These are phyloP conservation scores for Cnemophilus loriae DNA, from an alignment of 2,113 vertebrate species.

Conservation along the genomic window DNA sequence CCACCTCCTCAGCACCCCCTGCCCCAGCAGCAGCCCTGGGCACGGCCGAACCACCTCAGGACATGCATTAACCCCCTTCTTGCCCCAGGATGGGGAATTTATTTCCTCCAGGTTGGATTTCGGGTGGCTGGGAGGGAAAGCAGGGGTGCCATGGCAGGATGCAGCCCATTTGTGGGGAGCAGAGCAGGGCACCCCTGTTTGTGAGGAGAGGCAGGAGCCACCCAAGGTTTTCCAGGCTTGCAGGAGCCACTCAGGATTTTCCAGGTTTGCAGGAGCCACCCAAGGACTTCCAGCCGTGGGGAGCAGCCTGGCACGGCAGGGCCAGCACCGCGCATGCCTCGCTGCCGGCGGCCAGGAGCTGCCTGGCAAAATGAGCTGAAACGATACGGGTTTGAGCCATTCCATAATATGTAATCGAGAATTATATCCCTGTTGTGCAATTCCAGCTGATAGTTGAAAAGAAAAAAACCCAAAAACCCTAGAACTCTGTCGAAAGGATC, in stretches of 20 bases:
- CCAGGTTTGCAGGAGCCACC: not conserved
- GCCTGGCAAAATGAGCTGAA: not conserved
- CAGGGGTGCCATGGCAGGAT: not conserved
- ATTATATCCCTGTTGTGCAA: not conserved
- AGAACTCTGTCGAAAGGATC: not conserved
- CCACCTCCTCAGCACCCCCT: not conserved
- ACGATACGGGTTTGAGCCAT: not conserved
- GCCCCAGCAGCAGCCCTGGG: not conserved
- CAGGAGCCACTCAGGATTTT: not conserved
- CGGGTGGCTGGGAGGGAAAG: not conserved
- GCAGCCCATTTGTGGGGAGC: not conserved
- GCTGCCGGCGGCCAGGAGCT: not conserved
- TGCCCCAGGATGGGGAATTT: not conserved
- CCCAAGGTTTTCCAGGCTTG: rapidly evolving
- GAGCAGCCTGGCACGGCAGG: not conserved
- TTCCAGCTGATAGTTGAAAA: not conserved
- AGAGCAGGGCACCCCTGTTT: not conserved
- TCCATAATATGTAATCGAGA: conserved; percentile 5
- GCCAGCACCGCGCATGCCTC: not conserved
- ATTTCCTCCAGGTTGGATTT: not conserved
- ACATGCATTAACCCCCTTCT: not conserved
- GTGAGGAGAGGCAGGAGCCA: not conserved
- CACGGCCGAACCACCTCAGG: not conserved
- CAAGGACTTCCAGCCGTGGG: rapidly evolving
- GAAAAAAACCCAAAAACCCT: not conserved